phyloP scores from a whole-genome alignment of 2,888 invertebrate species.

The Plebejus melissa region DNA sequence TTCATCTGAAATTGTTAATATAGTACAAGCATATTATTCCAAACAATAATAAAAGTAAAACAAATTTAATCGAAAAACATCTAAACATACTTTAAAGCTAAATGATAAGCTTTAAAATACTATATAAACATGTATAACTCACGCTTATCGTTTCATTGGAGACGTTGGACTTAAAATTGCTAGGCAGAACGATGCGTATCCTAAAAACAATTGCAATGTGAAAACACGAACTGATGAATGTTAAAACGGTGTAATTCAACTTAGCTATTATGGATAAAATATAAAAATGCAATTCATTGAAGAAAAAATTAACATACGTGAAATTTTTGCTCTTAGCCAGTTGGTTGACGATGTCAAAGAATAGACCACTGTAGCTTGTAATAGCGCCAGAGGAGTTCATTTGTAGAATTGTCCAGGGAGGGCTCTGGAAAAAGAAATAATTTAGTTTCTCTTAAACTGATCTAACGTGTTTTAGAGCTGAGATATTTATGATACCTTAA shows the following conservation, averaged over 20 bases:
- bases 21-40: background rate
- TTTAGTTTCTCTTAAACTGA: background rate
- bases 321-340: constrained; percentile 89
- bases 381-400: constrained; percentile 79
- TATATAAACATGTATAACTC: constrained; percentile 41
- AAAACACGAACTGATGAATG: background rate
- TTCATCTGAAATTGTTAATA: constrained; percentile 45
- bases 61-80: no score
- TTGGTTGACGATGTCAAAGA: constrained; percentile 89
- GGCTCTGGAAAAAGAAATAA: constrained; percentile 80
- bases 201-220: constrained; percentile 45
- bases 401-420: constrained; percentile 90
- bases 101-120: no score
- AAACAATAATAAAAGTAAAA: no score
- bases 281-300: no score
- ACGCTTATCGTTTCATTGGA: constrained; percentile 54
- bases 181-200: constrained; percentile 56
- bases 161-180: constrained; percentile 47
- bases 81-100: no score
- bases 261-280: no score
- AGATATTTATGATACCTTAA: no score
- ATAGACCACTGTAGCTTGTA: constrained; percentile 82
- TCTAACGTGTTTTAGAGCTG: no score
- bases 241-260: no score
- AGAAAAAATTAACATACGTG: constrained; percentile 72